Evolutionary conservation across 2,888 invertebrate genomes (phyloP).

Genomic region (Hemicrepidius hirtus): DNA sequence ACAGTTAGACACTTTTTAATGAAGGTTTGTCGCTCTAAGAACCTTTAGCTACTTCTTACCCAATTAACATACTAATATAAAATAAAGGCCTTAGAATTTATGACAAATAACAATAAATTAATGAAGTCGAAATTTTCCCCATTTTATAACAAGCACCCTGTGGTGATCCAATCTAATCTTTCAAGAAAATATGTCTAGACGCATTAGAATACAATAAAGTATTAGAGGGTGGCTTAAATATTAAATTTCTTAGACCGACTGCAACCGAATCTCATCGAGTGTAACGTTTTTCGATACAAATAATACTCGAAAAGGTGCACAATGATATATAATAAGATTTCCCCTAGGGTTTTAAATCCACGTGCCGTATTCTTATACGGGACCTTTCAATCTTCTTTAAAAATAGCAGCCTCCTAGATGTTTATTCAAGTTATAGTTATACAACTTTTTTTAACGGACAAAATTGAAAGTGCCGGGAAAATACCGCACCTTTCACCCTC

Average conservation of each 20-base stretch:
- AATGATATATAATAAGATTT: constrained; percentile 65
- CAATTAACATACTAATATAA: constrained; percentile 58
- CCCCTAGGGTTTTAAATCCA: constrained; percentile 64
- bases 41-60: constrained; percentile 48
- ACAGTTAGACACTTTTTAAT: constrained; percentile 57
- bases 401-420: constrained; percentile 45
- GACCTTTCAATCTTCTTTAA: constrained; percentile 60
- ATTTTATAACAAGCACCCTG: constrained; percentile 1
- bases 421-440: constrained; percentile 47
- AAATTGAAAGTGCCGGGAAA: constrained; percentile 34
- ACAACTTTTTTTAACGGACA: constrained; percentile 58
- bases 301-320: constrained; percentile 62
- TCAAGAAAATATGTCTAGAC: constrained; percentile 19
- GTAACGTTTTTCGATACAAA: constrained; percentile 66
- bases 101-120: neutral
- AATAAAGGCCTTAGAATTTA: constrained; percentile 47
- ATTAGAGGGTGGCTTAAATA: constrained; percentile 53
- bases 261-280: constrained; percentile 37
- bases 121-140: too few relatives aligned
- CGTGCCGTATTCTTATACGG: constrained; percentile 70
- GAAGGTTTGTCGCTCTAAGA: constrained; percentile 44
- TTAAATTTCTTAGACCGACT: constrained; percentile 43
- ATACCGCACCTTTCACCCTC: constrained; percentile 18
- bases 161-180: neutral
- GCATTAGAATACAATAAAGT: constrained; percentile 20